Base-by-base conservation (phyloP, 1,140 invertebrate genomes). In the Bombyx mori region DNA sequence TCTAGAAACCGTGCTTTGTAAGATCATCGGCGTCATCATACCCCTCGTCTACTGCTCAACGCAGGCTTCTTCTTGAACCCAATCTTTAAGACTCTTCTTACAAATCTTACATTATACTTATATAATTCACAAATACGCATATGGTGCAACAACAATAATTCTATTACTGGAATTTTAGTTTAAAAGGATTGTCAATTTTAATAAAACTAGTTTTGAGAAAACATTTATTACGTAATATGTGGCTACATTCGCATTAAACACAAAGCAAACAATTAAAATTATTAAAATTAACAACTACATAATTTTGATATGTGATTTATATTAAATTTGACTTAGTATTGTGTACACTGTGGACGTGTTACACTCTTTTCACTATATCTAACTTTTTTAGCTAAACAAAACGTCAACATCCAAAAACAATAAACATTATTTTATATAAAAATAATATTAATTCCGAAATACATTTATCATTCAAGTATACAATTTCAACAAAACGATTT, bases 271-370 rank as follows among this genome's bases (percentile, higher is more conserved):
- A 73, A 80, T 74, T 77, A 73, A 62, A 76, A 74, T 80, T 60
- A 66, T 66, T 63, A 78, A 77, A 70, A 76, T 78, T 80, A 82
- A 85, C 79, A 83, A 71, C 66, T 73, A 71, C 77, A 75, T 76
- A 79, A 71, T 73, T 82, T 76, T 78, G 82, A 82, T 85, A 85
- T 85, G 79, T 82, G 77, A 82, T 44, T 80, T 22, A 22, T 82
- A 79, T 71, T 69, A 71, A 73, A 62, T 72, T 71, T 82, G 82
- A 86, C 82, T 86, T 78, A 80, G 77, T 60, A 67, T 66, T 72
- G 60, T 69, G 66, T 77, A 74, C 69, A 74, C 73, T 75, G 71
- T 71, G 62, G 71, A 70, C 66, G 46, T 62, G 64, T 67, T 53
- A 65, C 68, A 72, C 43, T 44, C 54, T 44, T 59, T 52, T 57